Base-by-base conservation (phyloP, 1,140 invertebrate genomes). In the Procambarus clarkii region DNA sequence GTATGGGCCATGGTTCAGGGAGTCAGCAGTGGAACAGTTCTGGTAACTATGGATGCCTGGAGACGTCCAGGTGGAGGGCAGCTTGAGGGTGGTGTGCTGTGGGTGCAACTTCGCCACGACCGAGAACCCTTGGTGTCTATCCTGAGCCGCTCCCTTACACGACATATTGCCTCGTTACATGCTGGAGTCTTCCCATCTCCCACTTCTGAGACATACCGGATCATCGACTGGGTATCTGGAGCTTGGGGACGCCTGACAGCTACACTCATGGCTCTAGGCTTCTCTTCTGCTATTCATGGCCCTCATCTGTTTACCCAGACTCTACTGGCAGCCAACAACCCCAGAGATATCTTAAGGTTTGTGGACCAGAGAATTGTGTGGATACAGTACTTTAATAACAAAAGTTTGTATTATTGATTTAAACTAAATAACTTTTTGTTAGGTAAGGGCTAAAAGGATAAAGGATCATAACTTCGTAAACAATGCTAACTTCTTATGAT, bases 101-200 rank as follows among this genome's bases (percentile, higher is more conserved):
- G 90, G 90, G 90, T 91, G 24, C 90, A 91, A 48, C 80, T 91
- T 18, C 83, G 90, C 45, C 90, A 91, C 64, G 90, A 91, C n/a
- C 34, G 79, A 48, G 90, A 91, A 71, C 90, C 90, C 11, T 13
- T 91, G 78, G 60, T 81, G 3, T 85, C 84, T 7, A 87, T 50
- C 60, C 69, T 91, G 45, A 58, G 76, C 76, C 84, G 90, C 34
- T 71, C 60, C 46, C 79, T 91, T 24, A 83, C 71, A 8, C 60
- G 90, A n/a, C 85, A 82, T 58, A 54, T 91, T 15, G 79, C 85
- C 13, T 91, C 90, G 7, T 64, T 82, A 48, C 78, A 91, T 54
- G 60, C 64, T n/a, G 90, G 90, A 58, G 83, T 91, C 77, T 50
- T 87, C 15, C 90, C 90, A 45, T 91, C 90, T 9, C 78, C 85